Percentiles rank a stretch among this genome's conserved stretches.
These are phyloP conservation scores for Chalcis sispes DNA, from an alignment of 2,888 invertebrate species.

Conservation along the genomic window DNA sequence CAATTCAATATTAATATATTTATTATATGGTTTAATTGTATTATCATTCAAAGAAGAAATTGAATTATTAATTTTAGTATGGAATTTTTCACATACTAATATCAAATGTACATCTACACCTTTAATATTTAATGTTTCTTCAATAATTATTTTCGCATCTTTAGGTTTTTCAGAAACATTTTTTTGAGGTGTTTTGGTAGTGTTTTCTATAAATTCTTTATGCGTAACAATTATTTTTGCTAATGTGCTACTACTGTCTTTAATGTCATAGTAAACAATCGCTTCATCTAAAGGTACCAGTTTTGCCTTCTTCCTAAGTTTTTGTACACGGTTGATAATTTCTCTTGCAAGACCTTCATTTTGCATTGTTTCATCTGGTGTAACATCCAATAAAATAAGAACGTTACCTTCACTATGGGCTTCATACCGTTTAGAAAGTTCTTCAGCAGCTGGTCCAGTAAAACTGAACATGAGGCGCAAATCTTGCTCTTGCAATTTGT, in stretches of 20 bases:
- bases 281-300: slow-evolving; percentile 95
- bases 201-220: slow-evolving; percentile 86
- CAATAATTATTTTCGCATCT: slow-evolving; percentile 81
- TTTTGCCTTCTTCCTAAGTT: slow-evolving; percentile 95
- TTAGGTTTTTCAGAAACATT: slow-evolving; percentile 77
- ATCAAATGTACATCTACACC: slow-evolving; percentile 84
- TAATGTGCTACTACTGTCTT: slow-evolving; percentile 79
- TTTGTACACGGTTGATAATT: slow-evolving; percentile 96
- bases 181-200: slow-evolving; percentile 88
- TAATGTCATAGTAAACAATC: slow-evolving; percentile 85
- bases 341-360: slow-evolving; percentile 97
- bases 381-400: slow-evolving; percentile 91
- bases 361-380: slow-evolving; percentile 91
- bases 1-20: slow-evolving; percentile 85
- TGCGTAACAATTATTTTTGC: slow-evolving; percentile 84
- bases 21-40: slow-evolving; percentile 75
- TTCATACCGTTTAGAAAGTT: slow-evolving; percentile 85
- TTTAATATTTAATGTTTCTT: slow-evolving; percentile 86
- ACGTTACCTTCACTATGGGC: slow-evolving; percentile 94
- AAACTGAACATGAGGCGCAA: slow-evolving; percentile 89
- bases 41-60: not conserved
- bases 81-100: slow-evolving; percentile 79
- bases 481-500: slow-evolving; percentile 87
- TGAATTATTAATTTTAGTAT: slow-evolving; percentile 65
- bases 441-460: slow-evolving; percentile 79